phyloP scores from a whole-genome alignment of 2,113 vertebrate species.

The Prinia subflava region DNA sequence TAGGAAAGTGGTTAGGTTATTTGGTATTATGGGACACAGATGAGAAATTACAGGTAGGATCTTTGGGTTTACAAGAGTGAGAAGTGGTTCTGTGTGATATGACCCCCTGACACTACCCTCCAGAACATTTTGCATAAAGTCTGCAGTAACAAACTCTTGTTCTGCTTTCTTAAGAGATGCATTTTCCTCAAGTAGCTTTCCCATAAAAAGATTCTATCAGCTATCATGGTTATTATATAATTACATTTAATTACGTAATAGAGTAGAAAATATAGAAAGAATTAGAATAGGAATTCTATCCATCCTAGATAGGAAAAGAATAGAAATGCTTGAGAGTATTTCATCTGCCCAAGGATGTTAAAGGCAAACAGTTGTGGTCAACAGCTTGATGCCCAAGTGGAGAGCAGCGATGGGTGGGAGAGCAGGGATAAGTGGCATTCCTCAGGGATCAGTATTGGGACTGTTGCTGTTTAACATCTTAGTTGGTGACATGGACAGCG shows the following conservation, averaged over 20 bases:
- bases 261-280: background rate
- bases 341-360: background rate
- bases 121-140: background rate
- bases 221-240: background rate
- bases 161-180: background rate
- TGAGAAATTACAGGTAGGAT: background rate
- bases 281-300: background rate
- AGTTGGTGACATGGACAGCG: background rate
- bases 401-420: background rate
- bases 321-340: background rate
- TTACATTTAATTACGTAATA: background rate
- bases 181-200: background rate
- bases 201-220: background rate
- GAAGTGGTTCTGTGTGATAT: background rate
- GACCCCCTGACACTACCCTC: background rate
- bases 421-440: background rate
- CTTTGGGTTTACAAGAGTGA: background rate
- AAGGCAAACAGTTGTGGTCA: background rate
- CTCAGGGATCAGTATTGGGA: too few species aligned
- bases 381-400: accelerated
- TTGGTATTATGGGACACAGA: background rate
- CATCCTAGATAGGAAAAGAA: background rate
- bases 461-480: background rate
- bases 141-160: background rate
- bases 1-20: background rate